These are phyloP conservation scores for Platichthys stellatus DNA, from an alignment of 2,113 vertebrate species.

Conservation along the genomic window DNA sequence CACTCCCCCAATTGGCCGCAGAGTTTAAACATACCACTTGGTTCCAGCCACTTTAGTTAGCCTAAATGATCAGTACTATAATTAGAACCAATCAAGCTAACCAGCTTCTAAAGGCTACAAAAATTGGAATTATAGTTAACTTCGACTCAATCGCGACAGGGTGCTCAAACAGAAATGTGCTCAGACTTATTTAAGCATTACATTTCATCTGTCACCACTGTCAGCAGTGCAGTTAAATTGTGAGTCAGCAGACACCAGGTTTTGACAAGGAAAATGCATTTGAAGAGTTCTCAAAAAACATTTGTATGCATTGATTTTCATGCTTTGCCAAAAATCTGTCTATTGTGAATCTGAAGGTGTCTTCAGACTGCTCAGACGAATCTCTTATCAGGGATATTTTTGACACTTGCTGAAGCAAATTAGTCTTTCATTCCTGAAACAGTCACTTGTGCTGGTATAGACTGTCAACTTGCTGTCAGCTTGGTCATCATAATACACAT, in stretches of 20 bases:
- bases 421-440: too few relatives aligned
- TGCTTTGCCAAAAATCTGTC: background rate
- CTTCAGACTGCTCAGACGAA: background rate
- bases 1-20: background rate
- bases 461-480: too few relatives aligned
- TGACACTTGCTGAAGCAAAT: too few relatives aligned
- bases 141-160: background rate
- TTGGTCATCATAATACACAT: too few relatives aligned
- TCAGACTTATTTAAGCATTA: background rate
- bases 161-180: background rate
- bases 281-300: background rate
- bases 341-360: background rate
- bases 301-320: background rate
- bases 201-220: background rate
- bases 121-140: background rate
- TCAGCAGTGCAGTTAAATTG: background rate
- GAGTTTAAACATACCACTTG: too few relatives aligned
- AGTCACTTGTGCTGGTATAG: too few relatives aligned
- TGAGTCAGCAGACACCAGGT: background rate
- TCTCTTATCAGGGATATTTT: background rate
- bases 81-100: background rate
- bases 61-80: background rate
- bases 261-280: background rate
- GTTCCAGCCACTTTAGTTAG: too few relatives aligned
- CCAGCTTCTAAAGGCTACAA: background rate